Conservation (phyloP, 2,888 invertebrate species). For the Protodeltote pygarga region DNA sequence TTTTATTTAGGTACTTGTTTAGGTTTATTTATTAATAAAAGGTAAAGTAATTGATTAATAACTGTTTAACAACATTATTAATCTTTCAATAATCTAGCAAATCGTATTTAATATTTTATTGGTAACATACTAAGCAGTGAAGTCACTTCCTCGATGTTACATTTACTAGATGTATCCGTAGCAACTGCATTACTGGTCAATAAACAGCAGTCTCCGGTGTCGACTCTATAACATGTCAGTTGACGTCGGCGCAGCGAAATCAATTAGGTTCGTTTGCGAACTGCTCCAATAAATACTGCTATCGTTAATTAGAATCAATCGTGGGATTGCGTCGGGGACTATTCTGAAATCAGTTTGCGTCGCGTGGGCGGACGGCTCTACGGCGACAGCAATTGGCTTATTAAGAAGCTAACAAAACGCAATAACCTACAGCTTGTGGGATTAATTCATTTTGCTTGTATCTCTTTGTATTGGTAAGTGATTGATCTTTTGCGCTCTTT, state of each 20-base stretch:
- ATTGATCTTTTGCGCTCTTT: slow-evolving; percentile 54
- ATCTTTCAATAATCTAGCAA: neutral
- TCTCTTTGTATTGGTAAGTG: slow-evolving; percentile 56
- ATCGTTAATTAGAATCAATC: slow-evolving; percentile 87
- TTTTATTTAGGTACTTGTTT: too few species aligned
- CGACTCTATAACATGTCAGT: slow-evolving; percentile 57
- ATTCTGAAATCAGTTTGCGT: slow-evolving; percentile 77
- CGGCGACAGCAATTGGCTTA: slow-evolving; percentile 78
- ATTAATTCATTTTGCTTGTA: slow-evolving; percentile 66
- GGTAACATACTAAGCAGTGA: neutral
- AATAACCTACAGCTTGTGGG: slow-evolving; percentile 60
- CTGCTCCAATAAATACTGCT: slow-evolving; percentile 84
- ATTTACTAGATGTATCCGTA: slow-evolving; percentile 43
- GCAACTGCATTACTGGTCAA: slow-evolving; percentile 60
- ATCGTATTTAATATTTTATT: neutral
- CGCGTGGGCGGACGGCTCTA: slow-evolving; percentile 69
- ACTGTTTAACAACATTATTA: neutral
- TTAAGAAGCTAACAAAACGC: slow-evolving; percentile 75
- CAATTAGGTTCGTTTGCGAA: slow-evolving; percentile 84
- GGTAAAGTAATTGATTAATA: too few species aligned
- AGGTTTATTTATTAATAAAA: too few species aligned
- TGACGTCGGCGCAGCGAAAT: slow-evolving; percentile 71
- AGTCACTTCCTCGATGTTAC: slow-evolving; percentile 7
- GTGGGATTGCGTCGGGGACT: slow-evolving; percentile 78
- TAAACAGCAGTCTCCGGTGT: slow-evolving; percentile 60